A percentile compares a stretch with the other conserved stretches of the same genome.
Evolutionary conservation across 1,140 invertebrate genomes (phyloP).

Genomic region (Helicoverpa zea): DNA sequence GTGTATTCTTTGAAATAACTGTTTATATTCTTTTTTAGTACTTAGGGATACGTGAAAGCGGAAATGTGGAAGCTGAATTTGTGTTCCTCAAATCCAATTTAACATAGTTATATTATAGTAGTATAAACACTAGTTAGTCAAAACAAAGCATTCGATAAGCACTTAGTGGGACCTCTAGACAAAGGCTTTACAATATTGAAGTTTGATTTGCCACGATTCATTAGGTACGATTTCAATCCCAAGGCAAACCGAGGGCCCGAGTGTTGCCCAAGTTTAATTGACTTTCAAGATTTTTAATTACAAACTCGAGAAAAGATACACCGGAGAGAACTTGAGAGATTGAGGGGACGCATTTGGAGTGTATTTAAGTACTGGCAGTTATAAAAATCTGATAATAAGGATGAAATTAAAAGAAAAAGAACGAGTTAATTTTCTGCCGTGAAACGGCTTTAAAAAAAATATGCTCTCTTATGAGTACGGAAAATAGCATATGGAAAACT

Average conservation of each 20-base stretch:
- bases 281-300: constrained; percentile 85
- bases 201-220: constrained; percentile 71
- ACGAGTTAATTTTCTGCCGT: too few relatives aligned
- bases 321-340: constrained; percentile 59
- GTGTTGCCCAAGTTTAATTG: constrained; percentile 78
- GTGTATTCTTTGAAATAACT: too few relatives aligned
- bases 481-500: too few relatives aligned
- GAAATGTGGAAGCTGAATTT: too few relatives aligned
- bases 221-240: constrained; percentile 67
- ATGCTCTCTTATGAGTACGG: too few relatives aligned
- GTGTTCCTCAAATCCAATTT: too few relatives aligned
- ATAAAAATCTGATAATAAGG: background rate
- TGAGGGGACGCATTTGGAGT: constrained; percentile 30
- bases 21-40: too few relatives aligned
- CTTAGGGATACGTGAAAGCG: too few relatives aligned
- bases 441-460: background rate
- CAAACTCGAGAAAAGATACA: constrained; percentile 81
- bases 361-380: background rate
- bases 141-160: background rate
- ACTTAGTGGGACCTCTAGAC: background rate
- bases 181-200: constrained; percentile 57
- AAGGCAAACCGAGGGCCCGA: constrained; percentile 58
- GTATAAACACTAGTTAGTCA: background rate
- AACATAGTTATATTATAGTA: background rate
- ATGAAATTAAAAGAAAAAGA: too few relatives aligned